Percentiles rank a stretch among this genome's conserved stretches.
Evolutionary conservation across 2,113 vertebrate species (phyloP).

Genomic region (Empidonax alnorum): DNA sequence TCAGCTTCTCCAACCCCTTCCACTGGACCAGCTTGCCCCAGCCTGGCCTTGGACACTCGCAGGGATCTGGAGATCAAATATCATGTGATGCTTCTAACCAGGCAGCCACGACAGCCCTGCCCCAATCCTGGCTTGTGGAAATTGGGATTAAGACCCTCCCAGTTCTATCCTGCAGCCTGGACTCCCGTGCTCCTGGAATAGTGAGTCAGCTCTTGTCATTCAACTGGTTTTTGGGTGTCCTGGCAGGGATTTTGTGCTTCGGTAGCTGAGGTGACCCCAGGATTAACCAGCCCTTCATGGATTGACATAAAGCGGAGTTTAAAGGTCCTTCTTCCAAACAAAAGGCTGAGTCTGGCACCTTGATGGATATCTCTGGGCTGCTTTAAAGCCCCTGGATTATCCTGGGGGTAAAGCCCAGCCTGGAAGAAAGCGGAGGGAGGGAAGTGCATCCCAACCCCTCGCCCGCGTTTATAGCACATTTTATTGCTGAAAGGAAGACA

Average conservation of each 20-base stretch:
- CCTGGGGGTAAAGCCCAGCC: background rate
- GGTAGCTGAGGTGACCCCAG: background rate
- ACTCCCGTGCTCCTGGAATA: fast-evolving
- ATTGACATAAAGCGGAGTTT: background rate
- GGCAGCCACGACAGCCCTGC: background rate
- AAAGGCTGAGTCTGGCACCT: background rate
- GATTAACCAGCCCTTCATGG: background rate
- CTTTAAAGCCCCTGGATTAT: constrained; percentile 10
- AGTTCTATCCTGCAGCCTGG: fast-evolving
- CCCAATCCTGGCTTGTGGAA: background rate
- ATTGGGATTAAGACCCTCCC: fast-evolving
- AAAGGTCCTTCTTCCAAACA: background rate
- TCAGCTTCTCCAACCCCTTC: background rate
- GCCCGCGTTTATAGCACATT: constrained; percentile 64
- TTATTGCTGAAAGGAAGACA: constrained; percentile 69
- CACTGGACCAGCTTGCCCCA: background rate
- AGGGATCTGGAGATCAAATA: background rate
- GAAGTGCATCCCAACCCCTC: constrained; percentile 47
- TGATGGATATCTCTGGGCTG: background rate
- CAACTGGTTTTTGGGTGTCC: fast-evolving
- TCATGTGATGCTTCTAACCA: background rate
- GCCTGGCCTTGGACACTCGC: background rate
- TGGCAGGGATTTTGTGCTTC: background rate
- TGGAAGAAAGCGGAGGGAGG: background rate
- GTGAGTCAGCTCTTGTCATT: background rate